phyloP scores from a whole-genome alignment of 2,888 invertebrate genomes.

The Venustoraphidia nigricollis region DNA sequence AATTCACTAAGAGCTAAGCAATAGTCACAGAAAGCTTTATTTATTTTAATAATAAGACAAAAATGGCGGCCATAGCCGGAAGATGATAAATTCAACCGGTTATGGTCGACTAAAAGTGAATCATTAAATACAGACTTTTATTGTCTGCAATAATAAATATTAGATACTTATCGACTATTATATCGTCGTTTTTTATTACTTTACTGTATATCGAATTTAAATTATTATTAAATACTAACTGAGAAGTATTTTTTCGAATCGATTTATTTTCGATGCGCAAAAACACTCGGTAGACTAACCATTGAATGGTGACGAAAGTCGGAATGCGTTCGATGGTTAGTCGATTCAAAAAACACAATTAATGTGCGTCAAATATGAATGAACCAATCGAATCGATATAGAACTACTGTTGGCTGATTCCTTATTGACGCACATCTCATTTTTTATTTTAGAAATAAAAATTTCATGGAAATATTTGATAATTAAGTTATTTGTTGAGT shows the following conservation, averaged over 20 bases:
- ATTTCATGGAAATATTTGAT: not conserved
- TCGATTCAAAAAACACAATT: too few relatives aligned
- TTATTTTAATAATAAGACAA: not conserved
- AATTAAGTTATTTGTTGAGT: conserved; percentile 1
- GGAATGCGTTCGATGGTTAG: too few relatives aligned
- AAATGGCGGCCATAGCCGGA: not conserved
- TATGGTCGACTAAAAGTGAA: not conserved
- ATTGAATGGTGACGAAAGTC: not conserved
- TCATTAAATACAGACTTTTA: not conserved
- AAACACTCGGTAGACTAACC: not conserved
- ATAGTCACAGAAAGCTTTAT: conserved; percentile 1
- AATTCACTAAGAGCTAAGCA: conserved; percentile 1
- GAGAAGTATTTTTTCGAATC: too few relatives aligned
- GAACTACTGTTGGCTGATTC: not conserved
- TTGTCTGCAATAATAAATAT: not conserved
- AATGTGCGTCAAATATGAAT: too few relatives aligned
- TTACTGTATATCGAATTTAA: not conserved
- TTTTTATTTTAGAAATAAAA: not conserved
- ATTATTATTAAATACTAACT: too few relatives aligned
- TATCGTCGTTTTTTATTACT: not conserved
- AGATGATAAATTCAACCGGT: not conserved
- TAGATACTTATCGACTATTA: not conserved
- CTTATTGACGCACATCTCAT: not conserved
- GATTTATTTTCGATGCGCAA: not conserved
- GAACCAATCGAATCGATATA: too few relatives aligned